Base-by-base conservation (phyloP, 1,140 invertebrate genomes). In the Neocloeon triangulifer region DNA sequence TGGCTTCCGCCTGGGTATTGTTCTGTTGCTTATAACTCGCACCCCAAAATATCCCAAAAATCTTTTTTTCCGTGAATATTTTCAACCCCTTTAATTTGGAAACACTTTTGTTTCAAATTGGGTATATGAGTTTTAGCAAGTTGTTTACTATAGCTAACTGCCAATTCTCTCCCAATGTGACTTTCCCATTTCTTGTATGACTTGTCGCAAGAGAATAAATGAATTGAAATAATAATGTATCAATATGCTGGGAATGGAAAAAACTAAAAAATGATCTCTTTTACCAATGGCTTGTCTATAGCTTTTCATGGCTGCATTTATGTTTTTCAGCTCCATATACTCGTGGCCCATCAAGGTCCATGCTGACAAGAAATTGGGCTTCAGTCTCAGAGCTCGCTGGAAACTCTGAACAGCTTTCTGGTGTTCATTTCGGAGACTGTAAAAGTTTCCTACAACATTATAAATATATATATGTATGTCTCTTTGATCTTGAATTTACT, bases 311-410 rank as follows among this genome's bases (percentile, higher is more conserved):
- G 92, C 91, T 12, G 86, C 86, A 58, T 88, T 86, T 1, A 84
- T 89, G 53, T 97, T 97, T 54, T 97, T 97, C 53, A 97, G 69
- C 59, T 98, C 92, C 74, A 98, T 91, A 55, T 86, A 98, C 55
- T 98, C 94, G 51, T 99, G 94, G 0, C 95, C 95, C 66, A 98
- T 85, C 17, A 99, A 56, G 1, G 92, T 96, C 89, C 91, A 98
- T 0, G 89, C 89, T 2, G 85, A 76, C 15, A 94, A 55, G 51
- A 94, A 94, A 41, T 86, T 73, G 0, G 92, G 89, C 61, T 96
- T 92, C 0, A 98, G 51, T 51, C 85, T 80, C 9, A 99, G 54
- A 1, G 92, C 94, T 43, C 92, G 61, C 47, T 92, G 85, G 49
- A 98, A 96, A 56, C 97, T 97, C 38, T 86, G 60, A 4, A 95